Conservation (phyloP, 2,797 vertebrate genomes). For the Poeciliopsis infans region DNA sequence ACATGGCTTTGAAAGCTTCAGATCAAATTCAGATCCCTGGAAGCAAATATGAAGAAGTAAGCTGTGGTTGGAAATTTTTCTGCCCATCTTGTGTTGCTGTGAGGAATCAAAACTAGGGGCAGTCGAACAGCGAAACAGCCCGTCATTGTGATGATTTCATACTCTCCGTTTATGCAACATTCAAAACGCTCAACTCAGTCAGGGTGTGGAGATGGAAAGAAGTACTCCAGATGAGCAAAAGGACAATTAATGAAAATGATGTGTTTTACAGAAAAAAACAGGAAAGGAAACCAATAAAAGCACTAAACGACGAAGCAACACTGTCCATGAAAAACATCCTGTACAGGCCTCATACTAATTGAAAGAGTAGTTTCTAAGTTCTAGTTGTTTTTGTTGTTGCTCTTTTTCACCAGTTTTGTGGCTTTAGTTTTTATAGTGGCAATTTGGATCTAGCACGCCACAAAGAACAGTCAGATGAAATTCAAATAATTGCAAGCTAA, state of each 20-base stretch:
- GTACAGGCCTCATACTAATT: no score
- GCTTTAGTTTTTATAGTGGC: background rate
- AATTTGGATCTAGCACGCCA: background rate
- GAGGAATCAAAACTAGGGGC: background rate
- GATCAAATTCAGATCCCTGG: background rate
- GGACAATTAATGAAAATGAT: background rate
- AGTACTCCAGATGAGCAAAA: background rate
- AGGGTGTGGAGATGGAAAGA: slow-evolving; percentile 20
- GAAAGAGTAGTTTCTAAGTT: background rate
- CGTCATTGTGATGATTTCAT: slow-evolving; percentile 54
- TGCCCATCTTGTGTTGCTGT: background rate
- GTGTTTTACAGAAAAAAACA: background rate
- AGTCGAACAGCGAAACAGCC: slow-evolving; percentile 7
- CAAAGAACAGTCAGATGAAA: background rate
- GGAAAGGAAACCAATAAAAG: background rate
- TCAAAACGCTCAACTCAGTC: slow-evolving; percentile 27
- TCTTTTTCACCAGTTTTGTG: background rate
- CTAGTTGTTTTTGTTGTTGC: background rate
- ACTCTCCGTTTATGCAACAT: slow-evolving; percentile 36
- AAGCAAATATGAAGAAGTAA: background rate
- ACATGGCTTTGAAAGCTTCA: background rate
- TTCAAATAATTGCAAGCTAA: background rate
- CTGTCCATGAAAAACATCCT: background rate
- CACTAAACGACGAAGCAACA: background rate
- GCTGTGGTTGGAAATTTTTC: background rate